Percentiles rank a stretch among this genome's conserved stretches.
phyloP scores from a whole-genome alignment of 2,113 vertebrate species.

The Trachemys scripta region DNA sequence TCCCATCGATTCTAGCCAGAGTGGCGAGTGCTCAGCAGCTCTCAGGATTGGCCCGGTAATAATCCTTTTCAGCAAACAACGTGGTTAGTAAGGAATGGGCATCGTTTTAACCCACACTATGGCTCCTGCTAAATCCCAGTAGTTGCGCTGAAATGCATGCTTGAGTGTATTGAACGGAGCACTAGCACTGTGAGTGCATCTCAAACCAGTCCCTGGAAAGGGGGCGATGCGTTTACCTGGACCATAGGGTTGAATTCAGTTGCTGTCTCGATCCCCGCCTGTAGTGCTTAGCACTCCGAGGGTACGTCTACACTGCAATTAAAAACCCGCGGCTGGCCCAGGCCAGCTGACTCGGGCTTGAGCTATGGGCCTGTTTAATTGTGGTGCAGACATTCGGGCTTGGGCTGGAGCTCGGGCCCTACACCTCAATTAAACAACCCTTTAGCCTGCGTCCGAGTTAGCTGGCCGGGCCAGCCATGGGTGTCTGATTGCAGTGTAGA shows the following conservation, averaged over 20 bases:
- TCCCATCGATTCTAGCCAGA: background rate
- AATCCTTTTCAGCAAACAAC: background rate
- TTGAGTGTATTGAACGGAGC: background rate
- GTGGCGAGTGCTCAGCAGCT: background rate
- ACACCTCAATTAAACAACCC: too few species aligned
- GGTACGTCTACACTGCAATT: background rate
- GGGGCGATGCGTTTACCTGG: background rate
- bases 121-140: background rate
- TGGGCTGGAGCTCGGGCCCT: too few species aligned
- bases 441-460: too few species aligned
- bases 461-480: background rate
- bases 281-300: background rate
- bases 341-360: background rate
- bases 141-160: background rate
- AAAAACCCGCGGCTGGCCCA: background rate
- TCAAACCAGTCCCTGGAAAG: background rate
- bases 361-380: background rate
- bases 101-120: background rate
- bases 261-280: background rate
- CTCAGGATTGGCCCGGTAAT: background rate
- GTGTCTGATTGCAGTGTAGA: accelerated
- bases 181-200: background rate
- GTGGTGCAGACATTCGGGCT: background rate
- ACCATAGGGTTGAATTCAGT: background rate
- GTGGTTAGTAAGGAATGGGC: background rate